These are phyloP conservation scores for Andrena trimmerana DNA, from an alignment of 2,888 invertebrate species.

Conservation along the genomic window DNA sequence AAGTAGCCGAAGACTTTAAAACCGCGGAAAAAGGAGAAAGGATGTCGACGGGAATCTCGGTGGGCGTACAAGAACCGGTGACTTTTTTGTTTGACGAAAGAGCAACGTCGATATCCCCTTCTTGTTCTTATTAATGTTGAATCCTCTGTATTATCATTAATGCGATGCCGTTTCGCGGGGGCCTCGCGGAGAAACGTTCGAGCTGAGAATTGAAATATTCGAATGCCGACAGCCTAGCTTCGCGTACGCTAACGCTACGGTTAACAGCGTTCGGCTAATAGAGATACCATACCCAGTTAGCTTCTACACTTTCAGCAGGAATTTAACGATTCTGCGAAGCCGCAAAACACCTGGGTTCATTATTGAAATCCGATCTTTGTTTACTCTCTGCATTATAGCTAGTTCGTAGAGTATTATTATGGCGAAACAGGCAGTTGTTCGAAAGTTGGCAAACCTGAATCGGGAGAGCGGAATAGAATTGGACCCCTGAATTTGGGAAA, in stretches of 20 bases:
- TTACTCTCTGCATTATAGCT: slow-evolving; percentile 42
- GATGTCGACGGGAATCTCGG: slow-evolving; percentile 26
- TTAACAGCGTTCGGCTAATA: neutral
- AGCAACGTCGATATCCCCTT: slow-evolving; percentile 24
- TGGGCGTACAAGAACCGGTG: slow-evolving; percentile 24
- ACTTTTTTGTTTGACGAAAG: slow-evolving; percentile 12
- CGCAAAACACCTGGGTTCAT: slow-evolving; percentile 47
- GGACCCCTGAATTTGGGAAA: slow-evolving; percentile 12
- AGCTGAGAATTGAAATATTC: neutral
- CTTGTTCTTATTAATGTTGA: slow-evolving; percentile 39
- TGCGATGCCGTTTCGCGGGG: too few species aligned
- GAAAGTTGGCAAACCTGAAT: slow-evolving; percentile 38
- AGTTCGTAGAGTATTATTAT: slow-evolving; percentile 26
- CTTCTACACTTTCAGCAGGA: slow-evolving; percentile 6
- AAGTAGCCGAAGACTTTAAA: slow-evolving; percentile 58
- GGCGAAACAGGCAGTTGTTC: slow-evolving; percentile 28
- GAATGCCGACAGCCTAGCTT: neutral
- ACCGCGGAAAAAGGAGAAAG: slow-evolving; percentile 43
- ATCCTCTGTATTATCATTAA: neutral
- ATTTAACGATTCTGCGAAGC: neutral
- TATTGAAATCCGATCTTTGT: slow-evolving; percentile 58
- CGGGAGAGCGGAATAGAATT: slow-evolving; percentile 16
- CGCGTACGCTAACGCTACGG: neutral
- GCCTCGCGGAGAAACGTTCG: too few species aligned
- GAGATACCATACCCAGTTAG: neutral